Conservation (phyloP, 2,888 invertebrate species). For the Scaptomyza flava region DNA sequence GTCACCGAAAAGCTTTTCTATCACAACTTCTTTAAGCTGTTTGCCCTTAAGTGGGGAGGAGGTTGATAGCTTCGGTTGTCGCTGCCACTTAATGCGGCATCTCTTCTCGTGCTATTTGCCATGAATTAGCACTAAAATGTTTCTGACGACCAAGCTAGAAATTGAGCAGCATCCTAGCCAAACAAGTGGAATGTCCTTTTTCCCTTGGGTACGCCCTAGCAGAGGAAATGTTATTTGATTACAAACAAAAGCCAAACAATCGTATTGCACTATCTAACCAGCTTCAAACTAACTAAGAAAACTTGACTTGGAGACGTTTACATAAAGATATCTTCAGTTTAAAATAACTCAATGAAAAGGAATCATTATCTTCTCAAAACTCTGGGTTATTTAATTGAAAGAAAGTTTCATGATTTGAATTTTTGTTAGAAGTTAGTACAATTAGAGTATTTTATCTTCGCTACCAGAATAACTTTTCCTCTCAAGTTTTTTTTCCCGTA, state of each 20-base stretch:
- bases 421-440: background rate
- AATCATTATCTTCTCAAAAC: no score
- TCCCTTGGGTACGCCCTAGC: no score
- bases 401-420: no score
- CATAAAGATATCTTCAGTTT: no score
- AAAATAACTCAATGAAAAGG: no score
- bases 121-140: constrained; percentile 64
- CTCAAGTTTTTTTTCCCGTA: background rate
- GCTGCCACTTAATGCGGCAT: constrained; percentile 21
- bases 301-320: no score
- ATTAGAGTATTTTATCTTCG: background rate
- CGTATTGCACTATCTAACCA: no score
- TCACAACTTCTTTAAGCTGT: constrained; percentile 10
- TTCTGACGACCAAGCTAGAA: constrained; percentile 46
- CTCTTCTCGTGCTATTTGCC: constrained; percentile 37
- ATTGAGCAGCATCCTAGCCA: constrained; percentile 6
- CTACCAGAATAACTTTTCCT: background rate
- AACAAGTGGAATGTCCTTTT: no score
- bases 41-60: background rate
- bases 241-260: no score
- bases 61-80: background rate
- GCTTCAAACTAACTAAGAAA: no score
- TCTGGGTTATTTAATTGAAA: no score
- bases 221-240: no score
- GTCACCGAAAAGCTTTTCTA: constrained; percentile 12